These are phyloP conservation scores for Actinia equina DNA, from an alignment of 64 coral and sea anemone species.

Conservation along the genomic window DNA sequence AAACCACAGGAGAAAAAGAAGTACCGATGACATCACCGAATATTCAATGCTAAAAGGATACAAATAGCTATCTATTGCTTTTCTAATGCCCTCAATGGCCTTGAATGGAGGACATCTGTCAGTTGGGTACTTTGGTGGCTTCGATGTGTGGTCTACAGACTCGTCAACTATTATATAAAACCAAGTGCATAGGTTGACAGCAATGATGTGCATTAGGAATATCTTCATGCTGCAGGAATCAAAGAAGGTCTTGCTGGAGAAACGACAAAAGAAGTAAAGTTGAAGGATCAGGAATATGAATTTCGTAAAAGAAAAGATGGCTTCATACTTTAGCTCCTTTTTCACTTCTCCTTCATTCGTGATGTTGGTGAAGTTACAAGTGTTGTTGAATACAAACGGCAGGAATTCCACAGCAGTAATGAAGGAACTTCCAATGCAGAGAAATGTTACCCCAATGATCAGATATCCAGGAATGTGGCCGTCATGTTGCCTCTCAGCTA, in stretches of 20 bases:
- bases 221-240: background rate
- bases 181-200: constrained; percentile 19
- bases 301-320: background rate
- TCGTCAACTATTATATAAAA: constrained; percentile 23
- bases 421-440: constrained; percentile 24
- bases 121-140: background rate
- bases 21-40: constrained; percentile 19
- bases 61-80: background rate
- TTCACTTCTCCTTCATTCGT: background rate
- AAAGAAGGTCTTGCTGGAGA: background rate
- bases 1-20: constrained; percentile 8
- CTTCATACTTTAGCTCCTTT: background rate
- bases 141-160: background rate
- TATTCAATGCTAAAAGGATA: constrained; percentile 35
- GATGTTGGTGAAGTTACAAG: background rate
- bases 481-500: background rate
- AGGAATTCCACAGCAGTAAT: background rate
- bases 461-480: background rate
- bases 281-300: constrained; percentile 12
- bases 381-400: background rate
- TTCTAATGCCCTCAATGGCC: background rate
- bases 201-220: constrained; percentile 20
- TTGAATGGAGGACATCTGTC: background rate
- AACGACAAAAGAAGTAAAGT: constrained; percentile 28
- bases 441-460: constrained; percentile 14